Evolutionary conservation across 1,140 invertebrate genomes (phyloP).

Genomic region (Semibalanus balanoides): DNA sequence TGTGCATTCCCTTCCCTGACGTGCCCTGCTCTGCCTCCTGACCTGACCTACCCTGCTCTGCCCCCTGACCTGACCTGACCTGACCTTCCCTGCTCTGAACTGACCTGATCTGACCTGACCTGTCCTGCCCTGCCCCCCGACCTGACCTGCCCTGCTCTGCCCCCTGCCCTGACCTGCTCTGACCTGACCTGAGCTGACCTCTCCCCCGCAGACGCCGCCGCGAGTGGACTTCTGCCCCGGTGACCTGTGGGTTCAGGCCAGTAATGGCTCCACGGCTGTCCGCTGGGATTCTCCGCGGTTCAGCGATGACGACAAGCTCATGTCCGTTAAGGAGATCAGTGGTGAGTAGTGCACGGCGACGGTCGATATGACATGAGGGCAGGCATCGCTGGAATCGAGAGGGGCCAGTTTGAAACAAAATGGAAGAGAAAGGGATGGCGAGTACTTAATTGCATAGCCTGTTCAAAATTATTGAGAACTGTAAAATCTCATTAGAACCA

Average conservation of each 20-base stretch:
- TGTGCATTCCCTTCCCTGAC: no score
- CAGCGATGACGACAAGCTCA: constrained; percentile 48
- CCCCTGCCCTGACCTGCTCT: background rate
- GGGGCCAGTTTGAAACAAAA: no score
- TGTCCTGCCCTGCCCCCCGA: background rate
- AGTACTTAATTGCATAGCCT: no score
- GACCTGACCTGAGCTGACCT: background rate
- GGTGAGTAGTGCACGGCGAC: no score
- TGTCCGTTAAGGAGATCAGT: background rate
- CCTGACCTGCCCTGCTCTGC: background rate
- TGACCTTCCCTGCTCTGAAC: no score
- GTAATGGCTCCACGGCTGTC: constrained; percentile 77
- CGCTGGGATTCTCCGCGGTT: constrained; percentile 90
- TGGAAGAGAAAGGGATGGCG: no score
- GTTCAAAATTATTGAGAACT: no score
- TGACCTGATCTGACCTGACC: background rate
- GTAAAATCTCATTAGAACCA: no score
- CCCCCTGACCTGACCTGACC: constrained; percentile 15
- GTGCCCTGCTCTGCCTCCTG: no score
- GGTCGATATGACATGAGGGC: no score
- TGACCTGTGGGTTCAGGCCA: constrained; percentile 83
- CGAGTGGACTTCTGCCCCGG: constrained; percentile 77
- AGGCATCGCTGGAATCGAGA: no score
- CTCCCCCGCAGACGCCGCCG: constrained; percentile 44
- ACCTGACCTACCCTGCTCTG: constrained; percentile 6